Evolutionary conservation across 1,140 invertebrate genomes (phyloP), one percentile per base, ranked within the genome.

Genomic region (Neuroterus valhalla): DNA sequence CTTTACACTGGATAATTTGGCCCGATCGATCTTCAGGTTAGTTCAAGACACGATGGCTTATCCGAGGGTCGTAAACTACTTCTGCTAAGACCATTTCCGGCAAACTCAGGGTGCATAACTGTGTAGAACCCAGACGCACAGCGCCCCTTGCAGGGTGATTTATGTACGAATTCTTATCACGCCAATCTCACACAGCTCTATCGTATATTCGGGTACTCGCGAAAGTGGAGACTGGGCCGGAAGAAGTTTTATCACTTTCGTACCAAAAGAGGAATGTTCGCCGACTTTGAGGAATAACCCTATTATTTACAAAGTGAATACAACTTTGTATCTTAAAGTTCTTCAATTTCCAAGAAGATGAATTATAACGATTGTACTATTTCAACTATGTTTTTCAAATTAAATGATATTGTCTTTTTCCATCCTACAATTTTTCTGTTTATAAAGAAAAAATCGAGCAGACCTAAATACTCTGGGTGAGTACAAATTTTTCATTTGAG

Each of bases 101-200:
- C 15, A 12, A 45, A 3, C 62, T 44, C 11, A n/a, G 19, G 26
- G 23, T 62, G 31, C 23, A 55, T 26, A 38, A 38, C 31, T 38
- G 31, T 38, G 31, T 38, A 55, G 46, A 48, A 48, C n/a, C 46
- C 21, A 55, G 21, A 31, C 26, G 23, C 31, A n/a, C 15, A 62
- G 23, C 55, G 21, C 23, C 55, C 31, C 26, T 62, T 62, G 46
- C 23, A 26, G 48, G 26, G 26, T 44, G 74, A 78, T 78, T 80
- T 74, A 76, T 70, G 72, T 76, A 67, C 45, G 70, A 76, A 78
- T 80, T 78, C 75, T 76, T 80, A 80, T 80, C 78, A 70, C 19
- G 73, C 74, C 72, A 76, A 43, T 76, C 71, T 80, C 78, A 77
- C 72, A 74, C 78, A 77, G 55, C 31, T 62, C 5, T 3, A n/a